A percentile compares a stretch with the other conserved stretches of the same genome.
These are phyloP conservation scores for Yponomeuta sedellus DNA, from an alignment of 2,888 invertebrate genomes.

Conservation along the genomic window DNA sequence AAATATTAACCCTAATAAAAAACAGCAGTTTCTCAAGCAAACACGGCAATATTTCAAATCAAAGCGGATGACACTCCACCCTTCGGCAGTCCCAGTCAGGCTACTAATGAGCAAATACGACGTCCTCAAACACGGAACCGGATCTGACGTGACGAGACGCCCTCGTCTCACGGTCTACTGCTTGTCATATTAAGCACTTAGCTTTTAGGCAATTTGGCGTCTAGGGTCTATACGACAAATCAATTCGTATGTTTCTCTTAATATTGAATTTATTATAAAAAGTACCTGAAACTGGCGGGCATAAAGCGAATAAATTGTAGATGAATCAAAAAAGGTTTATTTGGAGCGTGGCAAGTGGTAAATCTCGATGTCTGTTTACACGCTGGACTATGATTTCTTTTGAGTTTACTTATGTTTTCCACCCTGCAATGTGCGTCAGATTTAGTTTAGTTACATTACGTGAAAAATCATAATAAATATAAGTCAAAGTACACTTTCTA, in stretches of 20 bases:
- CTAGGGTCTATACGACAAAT: not conserved
- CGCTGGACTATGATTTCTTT: too few relatives aligned
- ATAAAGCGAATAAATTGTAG: too few relatives aligned
- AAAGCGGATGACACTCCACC: conserved; percentile 12
- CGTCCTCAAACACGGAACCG: conserved; percentile 4
- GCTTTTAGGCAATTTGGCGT: not conserved
- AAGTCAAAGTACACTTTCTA: too few relatives aligned
- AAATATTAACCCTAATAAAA: not conserved
- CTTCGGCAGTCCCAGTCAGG: conserved; percentile 13
- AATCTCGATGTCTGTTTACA: too few relatives aligned
- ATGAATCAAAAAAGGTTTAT: too few relatives aligned
- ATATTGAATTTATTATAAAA: not conserved
- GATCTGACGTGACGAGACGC: not conserved
- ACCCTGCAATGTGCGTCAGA: too few relatives aligned
- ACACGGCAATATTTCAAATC: not conserved
- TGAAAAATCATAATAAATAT: too few relatives aligned
- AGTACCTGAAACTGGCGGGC: too few relatives aligned
- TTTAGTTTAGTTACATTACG: too few relatives aligned
- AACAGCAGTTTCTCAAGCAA: not conserved
- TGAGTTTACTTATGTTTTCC: too few relatives aligned
- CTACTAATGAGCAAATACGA: conserved; percentile 20
- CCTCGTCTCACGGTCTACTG: conserved; percentile 15
- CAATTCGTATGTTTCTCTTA: not conserved
- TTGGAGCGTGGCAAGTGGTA: too few relatives aligned
- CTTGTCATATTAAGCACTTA: not conserved